These are phyloP conservation scores for Argyra leucocephala DNA, from an alignment of 2,888 invertebrate species.

Conservation along the genomic window DNA sequence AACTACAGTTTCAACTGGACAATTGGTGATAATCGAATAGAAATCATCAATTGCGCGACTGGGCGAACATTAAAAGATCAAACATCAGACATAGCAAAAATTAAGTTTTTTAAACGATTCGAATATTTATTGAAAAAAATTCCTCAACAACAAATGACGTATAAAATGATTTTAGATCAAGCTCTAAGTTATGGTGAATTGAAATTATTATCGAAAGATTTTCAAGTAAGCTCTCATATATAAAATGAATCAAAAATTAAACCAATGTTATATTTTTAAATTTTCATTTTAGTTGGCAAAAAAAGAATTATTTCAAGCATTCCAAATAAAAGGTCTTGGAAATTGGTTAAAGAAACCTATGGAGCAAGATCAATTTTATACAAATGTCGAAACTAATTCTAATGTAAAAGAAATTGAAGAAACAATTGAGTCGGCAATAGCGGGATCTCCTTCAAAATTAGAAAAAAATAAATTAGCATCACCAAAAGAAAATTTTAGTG, in stretches of 20 bases:
- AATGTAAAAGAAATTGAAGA: background rate
- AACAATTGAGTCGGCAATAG: background rate
- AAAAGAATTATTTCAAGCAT: background rate
- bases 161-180: conserved; percentile 6
- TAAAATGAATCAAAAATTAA: background rate
- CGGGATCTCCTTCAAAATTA: background rate
- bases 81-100: background rate
- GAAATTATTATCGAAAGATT: background rate
- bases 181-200: background rate
- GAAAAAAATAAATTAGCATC: background rate
- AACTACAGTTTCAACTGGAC: background rate
- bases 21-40: background rate
- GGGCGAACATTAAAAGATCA: background rate
- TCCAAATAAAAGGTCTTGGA: background rate
- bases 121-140: conserved; percentile 6
- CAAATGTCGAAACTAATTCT: background rate
- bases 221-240: background rate
- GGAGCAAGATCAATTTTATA: background rate
- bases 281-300: background rate
- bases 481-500: background rate
- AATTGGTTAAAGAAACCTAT: background rate
- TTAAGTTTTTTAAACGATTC: background rate
- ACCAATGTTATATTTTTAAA: background rate
- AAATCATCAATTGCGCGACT: background rate
- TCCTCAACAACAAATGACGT: background rate